phyloP scores from a whole-genome alignment of 2,113 vertebrate species.

The Xiphias gladius region DNA sequence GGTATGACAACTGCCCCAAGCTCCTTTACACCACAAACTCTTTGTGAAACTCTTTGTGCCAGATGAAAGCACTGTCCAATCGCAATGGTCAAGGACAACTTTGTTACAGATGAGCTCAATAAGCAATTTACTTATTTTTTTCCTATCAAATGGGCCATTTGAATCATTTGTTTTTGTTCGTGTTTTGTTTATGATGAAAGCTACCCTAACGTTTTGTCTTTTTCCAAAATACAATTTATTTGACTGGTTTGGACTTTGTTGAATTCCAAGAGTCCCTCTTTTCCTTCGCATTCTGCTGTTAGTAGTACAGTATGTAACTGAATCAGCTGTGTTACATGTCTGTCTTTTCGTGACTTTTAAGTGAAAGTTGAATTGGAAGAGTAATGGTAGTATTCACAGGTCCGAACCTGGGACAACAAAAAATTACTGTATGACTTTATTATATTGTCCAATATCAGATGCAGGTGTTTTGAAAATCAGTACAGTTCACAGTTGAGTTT shows the following conservation, averaged over 20 bases:
- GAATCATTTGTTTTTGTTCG: not conserved
- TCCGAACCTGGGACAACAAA: no score
- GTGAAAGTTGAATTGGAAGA: no score
- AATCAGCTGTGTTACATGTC: not conserved
- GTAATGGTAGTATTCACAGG: not conserved
- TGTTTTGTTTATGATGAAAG: slow-evolving; percentile 16
- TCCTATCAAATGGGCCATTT: not conserved
- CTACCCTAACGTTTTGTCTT: not conserved
- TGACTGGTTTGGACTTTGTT: not conserved
- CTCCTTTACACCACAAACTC: not conserved
- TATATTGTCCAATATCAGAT: not conserved
- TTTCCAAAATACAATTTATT: slow-evolving; percentile 9
- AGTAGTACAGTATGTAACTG: not conserved
- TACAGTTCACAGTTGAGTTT: no score
- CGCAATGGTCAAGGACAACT: slow-evolving; percentile 4
- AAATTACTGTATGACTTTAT: not conserved
- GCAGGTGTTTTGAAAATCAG: not conserved
- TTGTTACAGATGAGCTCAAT: slow-evolving; percentile 19
- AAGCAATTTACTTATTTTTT: not conserved
- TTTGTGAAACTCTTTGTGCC: slow-evolving; percentile 1
- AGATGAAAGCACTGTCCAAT: slow-evolving; percentile 8
- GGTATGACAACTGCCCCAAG: not conserved
- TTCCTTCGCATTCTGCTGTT: not conserved
- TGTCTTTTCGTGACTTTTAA: not conserved
- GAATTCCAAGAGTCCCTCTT: slow-evolving; percentile 5